Base-by-base conservation (phyloP, 2,797 vertebrate species). In the Galaxias olidus region DNA sequence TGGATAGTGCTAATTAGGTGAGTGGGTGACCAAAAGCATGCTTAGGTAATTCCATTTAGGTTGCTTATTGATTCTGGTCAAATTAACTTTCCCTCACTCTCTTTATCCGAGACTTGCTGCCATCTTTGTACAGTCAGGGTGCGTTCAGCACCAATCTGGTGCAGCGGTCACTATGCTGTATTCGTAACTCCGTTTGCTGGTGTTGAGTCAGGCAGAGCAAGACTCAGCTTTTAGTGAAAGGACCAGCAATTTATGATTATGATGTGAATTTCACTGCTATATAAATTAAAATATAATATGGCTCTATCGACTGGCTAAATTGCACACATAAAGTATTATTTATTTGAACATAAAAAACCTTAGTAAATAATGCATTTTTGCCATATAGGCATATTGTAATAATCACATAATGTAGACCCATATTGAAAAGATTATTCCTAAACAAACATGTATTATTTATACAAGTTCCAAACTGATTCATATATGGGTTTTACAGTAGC, bases 1-100 rank as follows among this genome's bases (percentile, higher is more conserved):
- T 79, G 80, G 85, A 82, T 63, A 55, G 69, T 63, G 74, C 76
- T 86, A 86, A 90, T 90, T 86, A 86, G 82, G 69, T 75, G 79
- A 86, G 85, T 86, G 84, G 83, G 69, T 40, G 72, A 76, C 77
- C 61, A 10, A 71, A 69, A 73, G 75, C 72, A 64, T 68, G 74
- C 79, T 19, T 75, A 84, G 76, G 82, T 86, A 82, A 87, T 86
- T 80, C 71, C 54, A 65, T 40, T 76, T 66, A 69, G 55, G 52
- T 19, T 72, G 65, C 58, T 15, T 63, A 87, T 84, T 83, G 83
- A 89, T 88, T 78, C 17, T 67, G 40, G 72, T 63, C 57, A 68
- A 61, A 72, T 82, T 73, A 86, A 85, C 74, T n/a, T n/a, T n/a
- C n/a, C n/a, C n/a, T n/a, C n/a, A n/a, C n/a, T n/a, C n/a, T n/a